Evolutionary conservation across 2,888 invertebrate species (phyloP), one percentile per base, ranked within the genome.

Genomic region (Dione vanillae): DNA sequence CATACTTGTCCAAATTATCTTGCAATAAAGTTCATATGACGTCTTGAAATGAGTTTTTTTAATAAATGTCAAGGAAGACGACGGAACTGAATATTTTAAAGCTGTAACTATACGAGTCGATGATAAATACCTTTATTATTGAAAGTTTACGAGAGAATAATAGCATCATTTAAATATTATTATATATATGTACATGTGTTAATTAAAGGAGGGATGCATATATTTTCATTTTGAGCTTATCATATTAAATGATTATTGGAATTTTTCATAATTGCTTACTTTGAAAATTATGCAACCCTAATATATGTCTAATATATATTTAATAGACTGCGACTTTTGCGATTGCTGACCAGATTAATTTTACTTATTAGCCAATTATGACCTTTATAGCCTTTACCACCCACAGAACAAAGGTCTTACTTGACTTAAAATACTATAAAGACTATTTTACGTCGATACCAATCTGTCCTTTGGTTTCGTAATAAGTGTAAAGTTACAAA

Each of bases 401-500:
- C 80, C 80, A 80, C 78, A 73, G 77, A 78, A 77, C 76, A 79
- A 76, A 74, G 77, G 71, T 59, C 69, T 70, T 54, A 49, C 73
- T 65, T 61, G 56, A 70, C 64, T 51, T 71, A 59, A 54, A 71
- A 70, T 65, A 78, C 78, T 77, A 81, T 76, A 77, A 76, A 74
- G 75, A 78, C 78, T 79, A 82, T 81, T 80, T 79, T 75, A 78
- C 78, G 74, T 78, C 80, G 79, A 80, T 82, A 78, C 79, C 78
- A 80, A 83, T 84, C 81, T 80, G 83, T 84, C 81, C 78, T 76
- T 75, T 69, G 70, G 71, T 73, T 73, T 70, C 74, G 80, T 81
- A 84, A 84, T 85, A 85, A 85, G 85, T 84, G 83, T 85, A 80
- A 80, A 79, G 82, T 85, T 85, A 82, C 85, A 80, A 79, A 81